Evolutionary conservation across 2,113 vertebrate genomes (phyloP).

Genomic region (Megaceryle maxima): DNA sequence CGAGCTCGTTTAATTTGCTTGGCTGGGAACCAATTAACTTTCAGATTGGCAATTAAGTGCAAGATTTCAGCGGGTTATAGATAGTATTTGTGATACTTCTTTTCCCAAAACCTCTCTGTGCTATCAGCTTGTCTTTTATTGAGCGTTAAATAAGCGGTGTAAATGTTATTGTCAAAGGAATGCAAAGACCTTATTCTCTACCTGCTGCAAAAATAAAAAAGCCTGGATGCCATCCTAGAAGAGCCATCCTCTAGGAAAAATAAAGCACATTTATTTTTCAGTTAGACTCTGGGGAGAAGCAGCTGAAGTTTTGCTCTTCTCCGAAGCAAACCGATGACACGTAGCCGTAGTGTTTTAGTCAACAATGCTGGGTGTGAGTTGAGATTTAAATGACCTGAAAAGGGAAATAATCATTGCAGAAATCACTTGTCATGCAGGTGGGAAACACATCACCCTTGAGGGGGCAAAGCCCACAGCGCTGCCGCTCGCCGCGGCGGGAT

Average conservation of each 20-base stretch:
- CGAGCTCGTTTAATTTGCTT: not conserved
- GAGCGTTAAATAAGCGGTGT: not conserved
- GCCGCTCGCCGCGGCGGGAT: not conserved
- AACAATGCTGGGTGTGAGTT: not conserved
- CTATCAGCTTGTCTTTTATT: not conserved
- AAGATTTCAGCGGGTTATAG: not conserved
- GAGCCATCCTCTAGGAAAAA: not conserved
- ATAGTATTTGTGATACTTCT: not conserved
- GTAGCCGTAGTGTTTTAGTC: not conserved
- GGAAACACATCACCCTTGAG: not conserved
- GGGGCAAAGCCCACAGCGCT: no score
- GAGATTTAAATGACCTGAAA: not conserved
- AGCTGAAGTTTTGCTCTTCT: not conserved
- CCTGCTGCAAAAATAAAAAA: not conserved
- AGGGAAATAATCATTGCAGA: not conserved
- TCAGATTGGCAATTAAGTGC: not conserved
- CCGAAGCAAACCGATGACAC: not conserved
- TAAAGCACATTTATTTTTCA: not conserved
- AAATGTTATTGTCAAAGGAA: not conserved
- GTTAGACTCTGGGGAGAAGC: not conserved
- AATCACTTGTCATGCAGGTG: not conserved
- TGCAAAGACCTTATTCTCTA: not conserved
- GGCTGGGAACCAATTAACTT: not conserved
- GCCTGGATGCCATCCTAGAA: not conserved
- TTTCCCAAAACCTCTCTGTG: not conserved